Percentiles rank a stretch among this genome's conserved stretches.
Conservation (phyloP, 2,113 vertebrate species). For the Perca schrenkii region DNA sequence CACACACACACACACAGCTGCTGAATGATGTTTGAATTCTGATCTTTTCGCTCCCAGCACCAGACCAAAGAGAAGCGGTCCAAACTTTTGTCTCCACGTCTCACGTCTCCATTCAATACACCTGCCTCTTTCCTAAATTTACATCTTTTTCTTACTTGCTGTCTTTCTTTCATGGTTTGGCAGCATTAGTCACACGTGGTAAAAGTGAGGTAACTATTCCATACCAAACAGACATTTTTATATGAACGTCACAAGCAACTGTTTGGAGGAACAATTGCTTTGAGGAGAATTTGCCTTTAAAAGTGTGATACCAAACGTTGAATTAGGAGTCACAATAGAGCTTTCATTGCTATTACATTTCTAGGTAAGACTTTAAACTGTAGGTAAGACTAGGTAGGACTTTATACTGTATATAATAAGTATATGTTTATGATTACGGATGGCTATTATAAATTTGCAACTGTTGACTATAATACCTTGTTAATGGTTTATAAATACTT, state of each 20-base stretch:
- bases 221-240: neutral
- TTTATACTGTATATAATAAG: too few species aligned
- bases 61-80: constrained; percentile 24
- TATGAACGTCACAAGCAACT: neutral
- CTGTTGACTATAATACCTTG: too few species aligned
- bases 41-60: constrained; percentile 32
- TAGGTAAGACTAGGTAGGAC: too few species aligned
- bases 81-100: constrained; percentile 14
- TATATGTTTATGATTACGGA: too few species aligned
- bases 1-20: constrained; percentile 5
- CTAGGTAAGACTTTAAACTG: too few species aligned
- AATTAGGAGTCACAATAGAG: neutral
- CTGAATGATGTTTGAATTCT: constrained; percentile 44
- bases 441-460: too few species aligned
- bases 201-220: neutral
- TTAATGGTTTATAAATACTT: too few species aligned
- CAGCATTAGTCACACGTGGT: neutral
- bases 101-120: constrained; percentile 14
- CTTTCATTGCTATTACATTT: neutral
- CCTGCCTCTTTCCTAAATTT: constrained; percentile 30
- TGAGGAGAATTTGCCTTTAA: constrained; percentile 2
- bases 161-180: neutral
- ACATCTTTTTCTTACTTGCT: neutral
- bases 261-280: neutral
- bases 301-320: neutral